Percentiles rank a stretch among this genome's conserved stretches.
These are phyloP conservation scores for Drosophila bocqueti DNA, from an alignment of 1,140 invertebrate species.

Conservation along the genomic window DNA sequence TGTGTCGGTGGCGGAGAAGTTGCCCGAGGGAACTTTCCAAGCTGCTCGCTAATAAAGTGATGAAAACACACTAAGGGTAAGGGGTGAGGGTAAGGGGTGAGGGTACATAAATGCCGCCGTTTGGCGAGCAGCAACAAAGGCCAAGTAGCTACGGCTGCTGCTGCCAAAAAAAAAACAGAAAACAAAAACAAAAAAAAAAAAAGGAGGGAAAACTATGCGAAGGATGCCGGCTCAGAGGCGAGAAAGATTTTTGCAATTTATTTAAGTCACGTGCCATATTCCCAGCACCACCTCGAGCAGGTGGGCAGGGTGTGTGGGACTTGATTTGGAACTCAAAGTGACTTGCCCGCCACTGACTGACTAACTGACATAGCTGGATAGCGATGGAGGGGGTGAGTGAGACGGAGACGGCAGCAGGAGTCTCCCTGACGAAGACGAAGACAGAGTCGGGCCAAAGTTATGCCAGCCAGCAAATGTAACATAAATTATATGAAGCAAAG, in stretches of 20 bases:
- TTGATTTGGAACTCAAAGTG: conserved; percentile 82
- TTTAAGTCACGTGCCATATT: conserved; percentile 82
- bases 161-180: conserved; percentile 5
- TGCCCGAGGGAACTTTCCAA: conserved; percentile 54
- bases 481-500: conserved; percentile 81
- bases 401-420: neutral
- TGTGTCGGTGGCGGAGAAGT: conserved; percentile 42
- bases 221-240: conserved; percentile 69
- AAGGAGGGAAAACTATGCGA: conserved; percentile 60
- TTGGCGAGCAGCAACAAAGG: conserved; percentile 61
- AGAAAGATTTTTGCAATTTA: conserved; percentile 83
- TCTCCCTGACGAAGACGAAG: conserved; percentile 14
- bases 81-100: neutral
- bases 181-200: conserved; percentile 10
- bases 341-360: conserved; percentile 67
- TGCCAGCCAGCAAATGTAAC: conserved; percentile 80
- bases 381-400: neutral
- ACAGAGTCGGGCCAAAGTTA: conserved; percentile 64
- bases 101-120: conserved; percentile 50
- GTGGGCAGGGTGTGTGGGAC: conserved; percentile 28
- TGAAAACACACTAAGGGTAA: conserved; percentile 40
- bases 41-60: conserved; percentile 76
- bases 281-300: conserved; percentile 23
- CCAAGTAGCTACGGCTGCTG: conserved; percentile 20
- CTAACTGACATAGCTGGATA: conserved; percentile 36